Evolutionary conservation across 2,113 vertebrate species (phyloP).

Genomic region (Galbula dea): DNA sequence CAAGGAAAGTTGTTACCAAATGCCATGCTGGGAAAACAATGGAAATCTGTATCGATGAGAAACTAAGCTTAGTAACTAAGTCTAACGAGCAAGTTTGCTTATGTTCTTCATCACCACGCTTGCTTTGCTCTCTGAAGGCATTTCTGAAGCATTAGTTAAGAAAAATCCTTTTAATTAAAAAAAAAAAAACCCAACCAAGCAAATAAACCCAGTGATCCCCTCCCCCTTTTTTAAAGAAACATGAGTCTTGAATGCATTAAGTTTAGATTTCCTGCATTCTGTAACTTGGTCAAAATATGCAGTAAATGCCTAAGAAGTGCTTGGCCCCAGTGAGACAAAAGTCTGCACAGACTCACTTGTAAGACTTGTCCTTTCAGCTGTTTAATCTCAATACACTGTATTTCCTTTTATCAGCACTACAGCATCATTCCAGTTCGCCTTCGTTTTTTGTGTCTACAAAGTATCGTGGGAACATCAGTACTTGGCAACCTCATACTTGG

Average conservation of each 20-base stretch:
- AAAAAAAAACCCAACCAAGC: too few species aligned
- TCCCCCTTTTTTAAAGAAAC: not conserved
- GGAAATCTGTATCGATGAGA: not conserved
- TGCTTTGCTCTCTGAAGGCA: not conserved
- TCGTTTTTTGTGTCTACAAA: slow-evolving; percentile 11
- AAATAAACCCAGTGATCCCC: not conserved
- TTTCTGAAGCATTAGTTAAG: not conserved
- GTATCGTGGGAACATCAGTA: slow-evolving; percentile 44
- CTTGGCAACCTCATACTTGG: slow-evolving; percentile 31
- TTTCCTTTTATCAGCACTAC: slow-evolving; percentile 36
- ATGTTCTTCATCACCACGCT: not conserved
- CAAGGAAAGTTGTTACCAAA: not conserved
- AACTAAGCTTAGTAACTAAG: not conserved
- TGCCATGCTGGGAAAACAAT: not conserved
- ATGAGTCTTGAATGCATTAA: not conserved
- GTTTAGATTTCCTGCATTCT: not conserved
- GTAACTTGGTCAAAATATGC: slow-evolving; percentile 31
- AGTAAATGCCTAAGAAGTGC: slow-evolving; percentile 13
- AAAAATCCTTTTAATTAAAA: not conserved
- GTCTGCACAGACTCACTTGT: slow-evolving; percentile 22
- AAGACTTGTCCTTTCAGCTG: slow-evolving; percentile 8
- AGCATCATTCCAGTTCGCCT: not conserved
- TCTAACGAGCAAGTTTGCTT: not conserved
- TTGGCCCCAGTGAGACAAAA: not conserved
- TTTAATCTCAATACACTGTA: not conserved